phyloP scores from a whole-genome alignment of 2,888 invertebrate species.

The Chrysolina haemoptera region DNA sequence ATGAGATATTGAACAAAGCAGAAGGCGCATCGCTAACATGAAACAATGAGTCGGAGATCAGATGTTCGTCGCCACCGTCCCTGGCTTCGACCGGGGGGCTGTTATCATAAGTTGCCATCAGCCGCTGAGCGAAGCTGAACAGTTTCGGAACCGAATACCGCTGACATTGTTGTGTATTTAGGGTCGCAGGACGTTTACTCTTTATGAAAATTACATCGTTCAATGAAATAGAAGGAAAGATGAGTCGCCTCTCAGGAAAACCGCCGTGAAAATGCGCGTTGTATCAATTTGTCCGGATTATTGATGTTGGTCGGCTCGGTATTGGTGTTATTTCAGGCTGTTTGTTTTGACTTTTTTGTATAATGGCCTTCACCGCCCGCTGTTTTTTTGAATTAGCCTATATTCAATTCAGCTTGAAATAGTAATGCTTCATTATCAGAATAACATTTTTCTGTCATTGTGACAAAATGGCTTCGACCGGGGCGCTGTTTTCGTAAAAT shows the following conservation, averaged over 20 bases:
- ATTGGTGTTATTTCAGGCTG: neutral
- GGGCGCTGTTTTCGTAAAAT: too few relatives aligned
- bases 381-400: too few relatives aligned
- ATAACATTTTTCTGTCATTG: too few relatives aligned
- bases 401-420: too few relatives aligned
- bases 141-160: conserved; percentile 9
- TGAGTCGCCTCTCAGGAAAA: conserved; percentile 1
- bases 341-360: neutral
- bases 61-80: neutral
- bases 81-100: neutral
- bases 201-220: neutral
- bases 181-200: neutral
- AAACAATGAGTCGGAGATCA: conserved; percentile 6
- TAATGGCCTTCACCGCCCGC: too few relatives aligned
- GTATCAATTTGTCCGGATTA: neutral
- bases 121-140: conserved; percentile 1
- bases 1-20: neutral
- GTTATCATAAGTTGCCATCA: conserved; percentile 8
- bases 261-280: neutral
- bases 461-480: too few relatives aligned
- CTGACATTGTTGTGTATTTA: conserved; percentile 11
- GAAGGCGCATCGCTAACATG: neutral
- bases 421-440: too few relatives aligned
- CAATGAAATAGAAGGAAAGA: conserved; percentile 5
- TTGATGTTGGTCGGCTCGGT: neutral